These are phyloP conservation scores for Cryptomyrus ogoouensis DNA, from an alignment of 2,113 vertebrate genomes.

Conservation along the genomic window DNA sequence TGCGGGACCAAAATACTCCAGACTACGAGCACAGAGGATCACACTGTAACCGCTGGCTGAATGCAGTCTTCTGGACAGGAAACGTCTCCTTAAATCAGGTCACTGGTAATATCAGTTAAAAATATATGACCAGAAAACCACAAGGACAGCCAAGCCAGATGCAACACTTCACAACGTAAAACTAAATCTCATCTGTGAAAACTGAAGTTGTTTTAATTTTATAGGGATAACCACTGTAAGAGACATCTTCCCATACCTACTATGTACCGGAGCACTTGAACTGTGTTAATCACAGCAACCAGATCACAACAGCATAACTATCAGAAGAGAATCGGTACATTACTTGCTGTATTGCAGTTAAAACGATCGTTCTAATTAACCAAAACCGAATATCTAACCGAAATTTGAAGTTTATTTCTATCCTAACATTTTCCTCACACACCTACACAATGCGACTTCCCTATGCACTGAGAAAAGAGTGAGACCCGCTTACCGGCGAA, in stretches of 20 bases:
- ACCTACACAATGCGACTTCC: background rate
- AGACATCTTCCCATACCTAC: background rate
- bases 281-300: background rate
- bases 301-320: background rate
- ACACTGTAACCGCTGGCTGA: background rate
- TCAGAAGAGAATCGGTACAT: background rate
- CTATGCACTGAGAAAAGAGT: background rate
- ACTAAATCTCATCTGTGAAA: background rate
- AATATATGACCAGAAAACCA: background rate
- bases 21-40: background rate
- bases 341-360: background rate
- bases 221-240: background rate
- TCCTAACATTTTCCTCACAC: background rate
- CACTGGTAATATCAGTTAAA: background rate
- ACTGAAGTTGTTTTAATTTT: background rate
- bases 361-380: background rate
- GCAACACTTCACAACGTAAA: background rate
- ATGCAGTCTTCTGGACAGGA: background rate
- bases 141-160: background rate
- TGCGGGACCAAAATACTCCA: background rate
- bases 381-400: background rate
- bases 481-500: slow-evolving; percentile 33
- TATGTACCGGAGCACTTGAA: background rate
- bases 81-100: background rate
- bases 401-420: background rate